These are phyloP conservation scores for Kryptopterus vitreolus DNA, from an alignment of 2,797 vertebrate species.

Conservation along the genomic window DNA sequence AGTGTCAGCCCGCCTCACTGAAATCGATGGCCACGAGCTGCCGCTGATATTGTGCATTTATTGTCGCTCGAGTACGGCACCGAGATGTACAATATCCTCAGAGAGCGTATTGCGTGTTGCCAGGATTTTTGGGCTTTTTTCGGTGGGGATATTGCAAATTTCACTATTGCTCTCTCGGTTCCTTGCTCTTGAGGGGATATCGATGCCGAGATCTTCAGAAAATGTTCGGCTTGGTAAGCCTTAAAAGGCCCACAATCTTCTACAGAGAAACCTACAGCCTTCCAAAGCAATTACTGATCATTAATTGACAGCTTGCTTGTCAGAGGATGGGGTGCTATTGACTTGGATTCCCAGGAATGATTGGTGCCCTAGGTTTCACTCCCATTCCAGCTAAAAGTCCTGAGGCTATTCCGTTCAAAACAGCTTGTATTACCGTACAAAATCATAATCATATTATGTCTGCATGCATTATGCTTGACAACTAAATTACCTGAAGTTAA, in stretches of 20 bases:
- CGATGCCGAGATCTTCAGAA: neutral
- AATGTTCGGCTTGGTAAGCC: neutral
- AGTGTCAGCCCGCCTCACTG: neutral
- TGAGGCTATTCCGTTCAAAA: neutral
- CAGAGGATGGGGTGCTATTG: neutral
- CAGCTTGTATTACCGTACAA: neutral
- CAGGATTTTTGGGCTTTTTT: no score
- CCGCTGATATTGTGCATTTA: slow-evolving; percentile 11
- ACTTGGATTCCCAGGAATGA: neutral
- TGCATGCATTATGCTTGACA: slow-evolving; percentile 10
- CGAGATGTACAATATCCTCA: neutral
- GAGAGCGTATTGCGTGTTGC: neutral
- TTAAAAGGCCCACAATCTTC: neutral
- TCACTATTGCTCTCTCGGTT: neutral
- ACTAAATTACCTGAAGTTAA: slow-evolving; percentile 3
- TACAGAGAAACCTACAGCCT: neutral
- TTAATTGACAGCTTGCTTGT: neutral
- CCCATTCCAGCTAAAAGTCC: neutral
- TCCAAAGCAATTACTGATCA: slow-evolving; percentile 12
- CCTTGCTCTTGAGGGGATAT: neutral
- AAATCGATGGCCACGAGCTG: neutral
- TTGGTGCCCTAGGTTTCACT: neutral
- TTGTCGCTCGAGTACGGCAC: neutral
- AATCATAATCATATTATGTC: slow-evolving; percentile 6
- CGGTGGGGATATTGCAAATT: neutral